Conservation (phyloP, 2,113 vertebrate species). For the Neodon shergylaensis region DNA sequence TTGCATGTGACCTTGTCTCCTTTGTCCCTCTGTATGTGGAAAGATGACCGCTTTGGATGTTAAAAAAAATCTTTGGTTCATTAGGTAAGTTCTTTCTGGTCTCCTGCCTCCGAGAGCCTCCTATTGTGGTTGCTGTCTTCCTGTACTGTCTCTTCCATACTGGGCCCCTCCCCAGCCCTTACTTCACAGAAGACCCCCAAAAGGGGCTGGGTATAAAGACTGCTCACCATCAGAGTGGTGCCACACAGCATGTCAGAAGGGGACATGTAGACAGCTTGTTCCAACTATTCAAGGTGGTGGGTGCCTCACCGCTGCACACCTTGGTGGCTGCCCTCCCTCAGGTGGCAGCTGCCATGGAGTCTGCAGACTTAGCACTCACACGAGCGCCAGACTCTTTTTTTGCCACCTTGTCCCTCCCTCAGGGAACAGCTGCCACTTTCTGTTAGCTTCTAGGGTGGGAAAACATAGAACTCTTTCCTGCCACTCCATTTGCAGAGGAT, state of each 20-base stretch:
- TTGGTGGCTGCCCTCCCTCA: background rate
- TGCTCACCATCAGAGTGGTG: background rate
- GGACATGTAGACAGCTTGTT: background rate
- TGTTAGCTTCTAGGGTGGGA: background rate
- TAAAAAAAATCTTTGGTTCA: background rate
- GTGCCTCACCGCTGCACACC: background rate
- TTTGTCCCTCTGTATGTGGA: background rate
- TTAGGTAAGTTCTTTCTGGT: background rate
- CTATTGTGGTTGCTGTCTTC: background rate
- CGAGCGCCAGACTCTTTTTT: background rate
- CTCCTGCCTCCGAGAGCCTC: background rate
- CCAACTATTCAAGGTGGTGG: background rate
- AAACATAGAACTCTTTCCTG: background rate
- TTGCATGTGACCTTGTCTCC: background rate
- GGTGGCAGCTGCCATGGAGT: background rate
- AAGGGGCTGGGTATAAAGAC: background rate
- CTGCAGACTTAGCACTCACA: background rate
- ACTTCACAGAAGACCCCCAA: background rate
- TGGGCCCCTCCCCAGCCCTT: background rate
- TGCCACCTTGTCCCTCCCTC: rapidly evolving
- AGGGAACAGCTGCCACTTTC: background rate
- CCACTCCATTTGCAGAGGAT: background rate
- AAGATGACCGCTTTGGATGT: background rate
- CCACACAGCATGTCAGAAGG: background rate
- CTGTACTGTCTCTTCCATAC: background rate